Conservation (phyloP, 2,797 vertebrate genomes). For the Novumbra hubbsi region DNA sequence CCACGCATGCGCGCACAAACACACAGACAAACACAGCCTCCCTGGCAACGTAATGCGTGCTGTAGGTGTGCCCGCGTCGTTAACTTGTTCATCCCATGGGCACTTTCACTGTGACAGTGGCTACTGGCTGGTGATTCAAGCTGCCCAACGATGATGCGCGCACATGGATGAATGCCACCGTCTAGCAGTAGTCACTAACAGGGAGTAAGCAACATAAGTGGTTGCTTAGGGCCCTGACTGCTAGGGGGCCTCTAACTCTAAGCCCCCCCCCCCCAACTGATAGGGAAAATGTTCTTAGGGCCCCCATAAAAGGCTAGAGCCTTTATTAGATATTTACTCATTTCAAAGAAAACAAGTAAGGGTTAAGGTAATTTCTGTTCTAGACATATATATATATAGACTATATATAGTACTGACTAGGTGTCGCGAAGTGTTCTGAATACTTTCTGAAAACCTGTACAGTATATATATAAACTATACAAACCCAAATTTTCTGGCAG, state of each 20-base stretch:
- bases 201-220: too few relatives aligned
- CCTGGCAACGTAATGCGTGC: conserved; percentile 63
- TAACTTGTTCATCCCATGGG: conserved; percentile 1
- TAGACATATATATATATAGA: neutral
- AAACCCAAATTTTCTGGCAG: too few relatives aligned
- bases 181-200: conserved; percentile 3
- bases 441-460: too few relatives aligned
- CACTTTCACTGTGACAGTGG: neutral
- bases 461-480: too few relatives aligned
- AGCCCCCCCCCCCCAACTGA: too few relatives aligned
- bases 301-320: neutral
- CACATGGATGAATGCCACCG: conserved; percentile 61
- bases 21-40: neutral
- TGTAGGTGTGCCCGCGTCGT: conserved; percentile 32
- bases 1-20: neutral
- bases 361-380: neutral
- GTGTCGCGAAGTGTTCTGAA: too few relatives aligned
- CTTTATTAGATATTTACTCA: neutral
- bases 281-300: too few relatives aligned
- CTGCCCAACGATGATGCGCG: conserved; percentile 65
- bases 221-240: too few relatives aligned
- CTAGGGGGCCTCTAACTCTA: too few relatives aligned
- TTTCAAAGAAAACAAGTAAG: conserved; percentile 1
- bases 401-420: too few relatives aligned
- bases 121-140: conserved; percentile 60